Evolutionary conservation across 2,797 vertebrate species (phyloP), one percentile per base, ranked within the genome.

Genomic region (Mergus octosetaceus): DNA sequence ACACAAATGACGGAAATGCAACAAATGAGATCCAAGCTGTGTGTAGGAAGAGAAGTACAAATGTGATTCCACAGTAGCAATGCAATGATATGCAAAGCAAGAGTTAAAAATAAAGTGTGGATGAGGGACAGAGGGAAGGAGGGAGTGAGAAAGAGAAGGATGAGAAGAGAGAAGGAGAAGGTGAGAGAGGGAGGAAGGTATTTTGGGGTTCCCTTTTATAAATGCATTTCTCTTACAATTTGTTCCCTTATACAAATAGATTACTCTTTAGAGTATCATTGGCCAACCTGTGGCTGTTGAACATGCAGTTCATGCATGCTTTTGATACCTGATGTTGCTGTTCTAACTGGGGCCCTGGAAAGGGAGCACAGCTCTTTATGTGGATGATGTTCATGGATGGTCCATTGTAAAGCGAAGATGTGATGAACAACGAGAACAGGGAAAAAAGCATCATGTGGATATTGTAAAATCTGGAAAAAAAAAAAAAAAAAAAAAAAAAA

Each of bases 121-220:
- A 24, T 61, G 25, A 64, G 2, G 27, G 27, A 45, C 14, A 75
- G 18, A 77, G 15, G 22, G 22, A 30, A 72, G n/a, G 20, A 76
- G 51, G 5, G 21, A 39, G 3, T 21, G 30, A 75, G 51, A 73
- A 75, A 61, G 7, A 30, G 20, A 54, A 71, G 27, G 21, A 34
- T 73, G 14, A 27, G 9, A 73, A 14, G 2, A 64, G 4, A 38
- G 36, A 60, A 47, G 20, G 7, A 71, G 28, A 51, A 65, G 60
- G 11, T 0, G 2, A 71, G 16, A 7, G 32, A 36, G 16, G 4
- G 21, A 70, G 15, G 36, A 8, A 57, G 3, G 16, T n/a, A 6
- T 5, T 4, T 90, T 84, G 45, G 38, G 8, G 2, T 32, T 61
- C 25, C 10, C 5, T 78, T 66, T 24, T 21, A 78, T 6, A 77